Evolutionary conservation across 2,888 invertebrate species (phyloP).

Genomic region (Drosophila paranaensis): DNA sequence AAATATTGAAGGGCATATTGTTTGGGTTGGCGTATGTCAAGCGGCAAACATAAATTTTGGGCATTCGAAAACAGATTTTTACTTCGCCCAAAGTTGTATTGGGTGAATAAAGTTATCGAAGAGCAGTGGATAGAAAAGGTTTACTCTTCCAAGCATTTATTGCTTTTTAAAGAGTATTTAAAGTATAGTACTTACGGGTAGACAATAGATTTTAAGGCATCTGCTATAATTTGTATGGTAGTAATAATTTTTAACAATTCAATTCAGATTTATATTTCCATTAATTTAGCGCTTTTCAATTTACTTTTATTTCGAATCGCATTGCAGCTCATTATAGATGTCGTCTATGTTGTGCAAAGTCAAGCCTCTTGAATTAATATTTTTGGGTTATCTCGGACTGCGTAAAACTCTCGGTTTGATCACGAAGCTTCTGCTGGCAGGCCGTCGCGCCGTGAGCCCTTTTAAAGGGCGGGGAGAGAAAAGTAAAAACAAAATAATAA

Average conservation of each 20-base stretch:
- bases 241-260: too few relatives aligned
- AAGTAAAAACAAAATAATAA: conserved; percentile 45
- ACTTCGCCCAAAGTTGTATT: background rate
- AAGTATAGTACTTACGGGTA: too few relatives aligned
- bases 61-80: conserved; percentile 11
- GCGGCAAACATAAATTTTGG: conserved; percentile 11
- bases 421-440: conserved; percentile 17
- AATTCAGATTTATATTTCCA: too few relatives aligned
- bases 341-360: conserved; percentile 4
- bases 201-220: too few relatives aligned
- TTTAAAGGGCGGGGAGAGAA: conserved; percentile 25
- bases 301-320: too few relatives aligned
- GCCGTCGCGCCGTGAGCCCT: conserved; percentile 16
- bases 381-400: conserved; percentile 4
- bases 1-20: conserved; percentile 43
- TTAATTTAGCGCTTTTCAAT: background rate
- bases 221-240: too few relatives aligned
- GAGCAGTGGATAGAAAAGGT: conserved; percentile 4
- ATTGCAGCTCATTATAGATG: conserved; percentile 16
- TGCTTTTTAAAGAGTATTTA: background rate
- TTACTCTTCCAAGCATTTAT: background rate
- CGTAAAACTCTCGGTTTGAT: conserved; percentile 19
- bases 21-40: conserved; percentile 21
- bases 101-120: background rate
- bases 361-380: background rate